Evolutionary conservation across 2,888 invertebrate genomes (phyloP).

Genomic region (Apoda limacodes): DNA sequence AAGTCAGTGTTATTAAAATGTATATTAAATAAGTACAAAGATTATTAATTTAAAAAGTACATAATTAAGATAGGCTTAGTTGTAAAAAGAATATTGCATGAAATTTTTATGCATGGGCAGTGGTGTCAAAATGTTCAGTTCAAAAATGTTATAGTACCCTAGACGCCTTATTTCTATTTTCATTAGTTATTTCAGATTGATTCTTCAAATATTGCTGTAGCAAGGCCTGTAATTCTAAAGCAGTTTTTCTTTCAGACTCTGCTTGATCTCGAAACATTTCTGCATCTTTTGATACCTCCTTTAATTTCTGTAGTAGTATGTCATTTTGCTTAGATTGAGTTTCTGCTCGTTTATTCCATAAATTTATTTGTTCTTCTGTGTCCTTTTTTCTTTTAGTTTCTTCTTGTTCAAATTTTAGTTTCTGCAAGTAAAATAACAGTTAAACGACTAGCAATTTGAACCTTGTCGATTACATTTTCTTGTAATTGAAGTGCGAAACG

Average conservation of each 20-base stretch:
- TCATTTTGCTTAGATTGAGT: constrained; percentile 49
- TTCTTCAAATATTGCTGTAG: constrained; percentile 32
- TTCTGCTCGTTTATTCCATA: constrained; percentile 47
- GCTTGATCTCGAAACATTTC: constrained; percentile 40
- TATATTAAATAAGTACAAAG: too few species aligned
- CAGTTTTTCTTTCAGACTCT: constrained; percentile 38
- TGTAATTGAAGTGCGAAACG: background rate
- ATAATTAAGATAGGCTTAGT: too few species aligned
- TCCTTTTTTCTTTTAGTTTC: constrained; percentile 36
- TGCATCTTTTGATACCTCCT: constrained; percentile 44
- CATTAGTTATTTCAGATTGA: constrained; percentile 14
- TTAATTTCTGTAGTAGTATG: constrained; percentile 42
- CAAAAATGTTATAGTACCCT: too few species aligned
- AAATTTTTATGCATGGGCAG: too few species aligned
- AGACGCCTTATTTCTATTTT: constrained; percentile 8
- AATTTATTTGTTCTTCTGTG: constrained; percentile 38
- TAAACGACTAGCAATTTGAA: background rate
- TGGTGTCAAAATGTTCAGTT: too few species aligned
- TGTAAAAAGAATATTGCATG: too few species aligned
- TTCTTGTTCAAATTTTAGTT: constrained; percentile 29
- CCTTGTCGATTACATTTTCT: background rate
- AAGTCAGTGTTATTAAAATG: too few species aligned
- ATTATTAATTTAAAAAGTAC: too few species aligned
- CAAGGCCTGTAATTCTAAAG: constrained; percentile 35
- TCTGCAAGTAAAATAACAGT: constrained; percentile 29